phyloP scores from a whole-genome alignment of 2,888 invertebrate species.

The Oxystoma pomonae region DNA sequence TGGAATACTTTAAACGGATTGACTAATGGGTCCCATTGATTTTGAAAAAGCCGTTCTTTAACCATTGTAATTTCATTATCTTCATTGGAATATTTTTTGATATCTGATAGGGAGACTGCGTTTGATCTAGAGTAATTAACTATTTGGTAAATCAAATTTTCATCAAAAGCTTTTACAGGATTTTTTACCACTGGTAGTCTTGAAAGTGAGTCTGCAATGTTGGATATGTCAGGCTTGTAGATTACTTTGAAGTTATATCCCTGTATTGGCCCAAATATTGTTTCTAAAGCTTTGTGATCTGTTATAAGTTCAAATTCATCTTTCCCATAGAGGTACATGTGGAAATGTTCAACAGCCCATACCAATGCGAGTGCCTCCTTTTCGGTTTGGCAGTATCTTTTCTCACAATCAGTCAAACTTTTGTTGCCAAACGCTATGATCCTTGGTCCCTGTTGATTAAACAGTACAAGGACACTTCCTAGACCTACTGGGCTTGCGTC shows the following conservation, averaged over 20 bases:
- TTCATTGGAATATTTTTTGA: background rate
- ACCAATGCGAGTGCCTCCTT: conserved; percentile 42
- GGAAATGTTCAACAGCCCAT: too few species aligned
- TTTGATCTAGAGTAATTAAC: background rate
- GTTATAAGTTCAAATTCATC: conserved; percentile 29
- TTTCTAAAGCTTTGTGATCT: conserved; percentile 40
- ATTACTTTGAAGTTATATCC: conserved; percentile 19
- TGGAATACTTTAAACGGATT: too few species aligned
- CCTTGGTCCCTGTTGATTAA: conserved; percentile 22
- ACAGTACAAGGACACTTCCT: conserved; percentile 30
- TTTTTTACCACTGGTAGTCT: too few species aligned
- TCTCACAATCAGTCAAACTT: conserved; percentile 27
- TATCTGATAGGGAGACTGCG: background rate
- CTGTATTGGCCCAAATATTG: conserved; percentile 31
- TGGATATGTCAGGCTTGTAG: too few species aligned
- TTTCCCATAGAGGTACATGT: conserved; percentile 25
- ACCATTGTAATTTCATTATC: background rate
- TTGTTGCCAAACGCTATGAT: conserved; percentile 32
- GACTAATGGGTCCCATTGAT: too few species aligned
- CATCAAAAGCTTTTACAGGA: too few species aligned
- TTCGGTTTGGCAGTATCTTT: conserved; percentile 40
- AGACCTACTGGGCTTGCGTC: conserved; percentile 33
- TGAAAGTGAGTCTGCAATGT: conserved; percentile 24
- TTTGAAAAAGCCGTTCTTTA: too few species aligned
- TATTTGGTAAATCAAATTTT: too few species aligned